These are phyloP conservation scores for Choloepus didactylus DNA, from an alignment of 2,797 vertebrate genomes.

Conservation along the genomic window DNA sequence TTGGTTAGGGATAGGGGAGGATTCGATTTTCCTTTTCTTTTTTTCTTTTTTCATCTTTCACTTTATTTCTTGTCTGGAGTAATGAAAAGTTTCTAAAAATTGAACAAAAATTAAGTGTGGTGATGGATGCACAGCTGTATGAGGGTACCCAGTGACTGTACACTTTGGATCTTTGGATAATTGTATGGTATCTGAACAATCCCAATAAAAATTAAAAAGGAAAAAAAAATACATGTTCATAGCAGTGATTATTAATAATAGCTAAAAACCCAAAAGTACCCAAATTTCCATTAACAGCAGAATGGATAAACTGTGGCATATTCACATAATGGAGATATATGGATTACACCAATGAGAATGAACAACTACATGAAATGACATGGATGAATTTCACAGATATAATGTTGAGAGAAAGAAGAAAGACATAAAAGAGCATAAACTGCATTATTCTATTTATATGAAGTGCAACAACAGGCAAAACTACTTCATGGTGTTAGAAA, in stretches of 20 bases:
- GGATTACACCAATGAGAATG: not conserved
- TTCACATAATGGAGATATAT: not conserved
- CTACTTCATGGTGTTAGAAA: not conserved
- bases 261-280: slow-evolving; percentile 24
- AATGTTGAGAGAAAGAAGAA: not conserved
- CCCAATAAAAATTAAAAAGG: too few relatives aligned
- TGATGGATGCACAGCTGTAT: too few relatives aligned
- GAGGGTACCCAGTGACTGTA: too few relatives aligned
- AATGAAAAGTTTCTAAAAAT: too few relatives aligned
- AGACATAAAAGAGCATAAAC: not conserved
- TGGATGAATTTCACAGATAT: not conserved
- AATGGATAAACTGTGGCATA: not conserved
- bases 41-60: too few relatives aligned
- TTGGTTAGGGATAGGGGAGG: too few relatives aligned
- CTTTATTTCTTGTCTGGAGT: too few relatives aligned
- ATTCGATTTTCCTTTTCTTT: too few relatives aligned
- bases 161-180: too few relatives aligned
- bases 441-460: not conserved
- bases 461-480: not conserved
- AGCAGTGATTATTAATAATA: not conserved
- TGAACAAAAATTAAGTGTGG: too few relatives aligned
- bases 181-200: too few relatives aligned
- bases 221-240: not conserved
- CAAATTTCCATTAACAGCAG: not conserved
- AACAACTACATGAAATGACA: not conserved